Percentiles rank a stretch among this genome's conserved stretches.
phyloP scores from a whole-genome alignment of 2,113 vertebrate genomes.

The Fregetta grallaria region DNA sequence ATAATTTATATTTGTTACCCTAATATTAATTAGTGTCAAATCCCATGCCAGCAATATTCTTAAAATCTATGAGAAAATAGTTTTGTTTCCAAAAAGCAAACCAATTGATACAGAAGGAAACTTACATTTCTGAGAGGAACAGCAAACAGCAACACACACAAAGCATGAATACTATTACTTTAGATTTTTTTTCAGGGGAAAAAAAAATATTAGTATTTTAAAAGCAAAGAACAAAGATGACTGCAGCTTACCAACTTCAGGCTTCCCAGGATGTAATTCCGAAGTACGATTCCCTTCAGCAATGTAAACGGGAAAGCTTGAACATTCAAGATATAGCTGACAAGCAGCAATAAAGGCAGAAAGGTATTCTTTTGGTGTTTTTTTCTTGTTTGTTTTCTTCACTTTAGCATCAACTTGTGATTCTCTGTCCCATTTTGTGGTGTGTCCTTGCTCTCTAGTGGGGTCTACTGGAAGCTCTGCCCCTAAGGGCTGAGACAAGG shows the following conservation, averaged over 20 bases:
- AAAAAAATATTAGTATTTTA: not conserved
- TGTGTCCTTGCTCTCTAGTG: slow-evolving; percentile 50
- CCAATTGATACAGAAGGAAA: not conserved
- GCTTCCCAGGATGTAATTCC: slow-evolving; percentile 79
- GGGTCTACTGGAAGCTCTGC: slow-evolving; percentile 64
- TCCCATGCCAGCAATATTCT: not conserved
- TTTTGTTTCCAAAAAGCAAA: not conserved
- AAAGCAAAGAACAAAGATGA: not conserved
- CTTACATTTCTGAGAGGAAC: not conserved
- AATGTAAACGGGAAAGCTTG: slow-evolving; percentile 97
- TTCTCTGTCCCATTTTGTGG: slow-evolving; percentile 69
- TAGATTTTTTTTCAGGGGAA: not conserved
- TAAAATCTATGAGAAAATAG: not conserved
- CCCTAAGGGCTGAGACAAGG: slow-evolving; percentile 57
- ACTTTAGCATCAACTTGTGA: slow-evolving; percentile 59
- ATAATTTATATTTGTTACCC: not conserved
- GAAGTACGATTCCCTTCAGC: slow-evolving; percentile 92
- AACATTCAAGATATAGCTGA: slow-evolving; percentile 97
- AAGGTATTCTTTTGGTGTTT: slow-evolving; percentile 81
- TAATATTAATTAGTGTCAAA: not conserved
- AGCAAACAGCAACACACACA: not conserved
- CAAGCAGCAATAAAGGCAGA: slow-evolving; percentile 93
- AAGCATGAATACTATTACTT: not conserved
- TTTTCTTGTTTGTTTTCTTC: slow-evolving; percentile 62
- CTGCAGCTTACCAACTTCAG: slow-evolving; percentile 74